These are phyloP conservation scores for Ceriagrion tenellum DNA, from an alignment of 2,888 invertebrate genomes.

Conservation along the genomic window DNA sequence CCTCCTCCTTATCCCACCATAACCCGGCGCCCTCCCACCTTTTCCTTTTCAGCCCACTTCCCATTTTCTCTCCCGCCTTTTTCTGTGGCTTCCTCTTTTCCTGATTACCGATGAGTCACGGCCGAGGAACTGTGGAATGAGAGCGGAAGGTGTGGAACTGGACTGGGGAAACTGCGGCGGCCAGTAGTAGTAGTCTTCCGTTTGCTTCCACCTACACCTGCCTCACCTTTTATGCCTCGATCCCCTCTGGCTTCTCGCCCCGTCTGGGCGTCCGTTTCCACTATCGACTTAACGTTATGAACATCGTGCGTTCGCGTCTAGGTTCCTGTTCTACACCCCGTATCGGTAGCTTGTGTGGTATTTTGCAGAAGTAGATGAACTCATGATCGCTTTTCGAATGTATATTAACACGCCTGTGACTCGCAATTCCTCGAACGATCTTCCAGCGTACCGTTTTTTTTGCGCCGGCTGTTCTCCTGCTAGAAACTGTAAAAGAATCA, in stretches of 20 bases:
- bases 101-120: constrained; percentile 52
- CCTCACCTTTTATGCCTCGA: background rate
- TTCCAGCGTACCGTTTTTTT: too few species aligned
- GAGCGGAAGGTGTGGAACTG: constrained; percentile 12
- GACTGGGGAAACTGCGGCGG: background rate
- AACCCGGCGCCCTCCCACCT: background rate
- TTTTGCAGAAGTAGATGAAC: too few species aligned
- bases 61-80: background rate
- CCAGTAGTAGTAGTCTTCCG: background rate
- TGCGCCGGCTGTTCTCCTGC: too few species aligned
- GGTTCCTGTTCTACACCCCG: too few species aligned
- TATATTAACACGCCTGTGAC: too few species aligned
- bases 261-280: background rate
- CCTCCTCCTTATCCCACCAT: background rate
- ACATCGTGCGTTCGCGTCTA: too few species aligned
- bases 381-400: too few species aligned
- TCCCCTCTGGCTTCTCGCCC: background rate
- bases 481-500: too few species aligned
- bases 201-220: background rate
- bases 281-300: background rate
- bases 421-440: too few species aligned
- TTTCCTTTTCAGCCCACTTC: background rate
- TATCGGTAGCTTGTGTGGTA: too few species aligned
- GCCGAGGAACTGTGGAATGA: background rate
- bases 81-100: constrained; percentile 53